A percentile compares a stretch with the other conserved stretches of the same genome.
Evolutionary conservation across 2,113 vertebrate species (phyloP).

Genomic region (Tupaia tana): DNA sequence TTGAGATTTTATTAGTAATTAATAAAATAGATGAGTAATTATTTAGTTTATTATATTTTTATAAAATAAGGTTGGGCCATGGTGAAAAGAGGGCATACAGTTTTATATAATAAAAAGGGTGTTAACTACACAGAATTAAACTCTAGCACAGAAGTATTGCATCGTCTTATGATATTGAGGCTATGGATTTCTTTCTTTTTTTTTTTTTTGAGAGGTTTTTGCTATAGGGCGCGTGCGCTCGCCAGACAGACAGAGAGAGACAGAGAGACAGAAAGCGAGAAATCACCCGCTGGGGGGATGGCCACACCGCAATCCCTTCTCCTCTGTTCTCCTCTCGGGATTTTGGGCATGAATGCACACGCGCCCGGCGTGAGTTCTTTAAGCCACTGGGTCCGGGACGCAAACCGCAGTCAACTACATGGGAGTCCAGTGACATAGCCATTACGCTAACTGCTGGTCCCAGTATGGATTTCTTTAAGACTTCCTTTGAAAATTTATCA

Average conservation of each 20-base stretch:
- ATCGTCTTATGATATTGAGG: not conserved
- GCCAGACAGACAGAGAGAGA: too few species aligned
- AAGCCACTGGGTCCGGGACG: too few species aligned
- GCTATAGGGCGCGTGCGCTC: too few species aligned
- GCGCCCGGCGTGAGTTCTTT: too few species aligned
- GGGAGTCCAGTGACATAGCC: too few species aligned
- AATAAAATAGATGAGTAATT: constrained; percentile 40
- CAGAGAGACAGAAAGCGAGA: too few species aligned
- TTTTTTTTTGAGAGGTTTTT: not conserved
- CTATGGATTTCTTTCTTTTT: constrained; percentile 49
- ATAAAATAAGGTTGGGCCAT: not conserved
- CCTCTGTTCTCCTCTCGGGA: too few species aligned
- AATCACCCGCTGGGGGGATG: too few species aligned
- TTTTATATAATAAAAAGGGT: constrained; percentile 34
- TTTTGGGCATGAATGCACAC: too few species aligned
- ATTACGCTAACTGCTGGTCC: too few species aligned
- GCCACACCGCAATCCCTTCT: too few species aligned
- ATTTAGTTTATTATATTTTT: constrained; percentile 23
- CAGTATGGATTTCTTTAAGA: constrained; percentile 16
- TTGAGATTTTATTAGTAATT: not conserved
- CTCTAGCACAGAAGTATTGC: not conserved
- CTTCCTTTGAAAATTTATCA: constrained; percentile 45
- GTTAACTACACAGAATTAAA: constrained; percentile 27
- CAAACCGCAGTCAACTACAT: too few species aligned
- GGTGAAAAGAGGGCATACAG: not conserved